phyloP scores from a whole-genome alignment of 92 coral and sea anemone genomes.

The Pocillopora grandis region DNA sequence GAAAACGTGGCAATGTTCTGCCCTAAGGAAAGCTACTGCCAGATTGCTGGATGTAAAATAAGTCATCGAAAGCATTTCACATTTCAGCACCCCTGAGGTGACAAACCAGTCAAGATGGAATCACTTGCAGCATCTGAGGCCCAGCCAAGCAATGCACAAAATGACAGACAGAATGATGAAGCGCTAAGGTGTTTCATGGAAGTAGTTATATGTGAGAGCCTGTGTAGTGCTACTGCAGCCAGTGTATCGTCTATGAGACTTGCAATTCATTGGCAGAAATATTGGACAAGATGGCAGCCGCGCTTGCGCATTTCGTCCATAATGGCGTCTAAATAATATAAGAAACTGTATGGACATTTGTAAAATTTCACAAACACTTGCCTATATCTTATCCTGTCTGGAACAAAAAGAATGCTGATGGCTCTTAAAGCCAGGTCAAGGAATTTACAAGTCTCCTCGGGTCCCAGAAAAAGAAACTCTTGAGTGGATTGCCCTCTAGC shows the following conservation, averaged over 20 bases:
- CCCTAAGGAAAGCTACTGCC: constrained; percentile 49
- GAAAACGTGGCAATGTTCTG: constrained; percentile 57
- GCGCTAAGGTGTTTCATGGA: constrained; percentile 2
- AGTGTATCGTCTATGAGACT: constrained; percentile 2
- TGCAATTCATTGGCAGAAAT: neutral
- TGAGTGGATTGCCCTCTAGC: constrained; percentile 43
- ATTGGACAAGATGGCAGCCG: no score
- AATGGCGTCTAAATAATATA: no score
- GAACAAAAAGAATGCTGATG: constrained; percentile 74
- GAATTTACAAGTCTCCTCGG: constrained; percentile 67
- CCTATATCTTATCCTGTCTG: constrained; percentile 49
- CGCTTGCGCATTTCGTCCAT: no score
- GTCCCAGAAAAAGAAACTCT: constrained; percentile 55
- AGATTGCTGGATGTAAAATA: constrained; percentile 46
- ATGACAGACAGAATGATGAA: neutral
- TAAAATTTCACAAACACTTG: no score
- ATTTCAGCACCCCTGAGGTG: constrained; percentile 49
- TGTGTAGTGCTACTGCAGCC: neutral
- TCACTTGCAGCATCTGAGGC: neutral
- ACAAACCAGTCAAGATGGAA: constrained; percentile 13
- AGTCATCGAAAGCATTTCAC: constrained; percentile 58
- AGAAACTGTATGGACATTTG: no score
- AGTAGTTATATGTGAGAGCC: neutral
- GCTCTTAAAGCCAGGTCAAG: constrained; percentile 52
- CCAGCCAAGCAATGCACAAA: neutral